Evolutionary conservation across 2,888 invertebrate species (phyloP), one percentile per base, ranked within the genome.

Genomic region (Kryphioiulus occultus): DNA sequence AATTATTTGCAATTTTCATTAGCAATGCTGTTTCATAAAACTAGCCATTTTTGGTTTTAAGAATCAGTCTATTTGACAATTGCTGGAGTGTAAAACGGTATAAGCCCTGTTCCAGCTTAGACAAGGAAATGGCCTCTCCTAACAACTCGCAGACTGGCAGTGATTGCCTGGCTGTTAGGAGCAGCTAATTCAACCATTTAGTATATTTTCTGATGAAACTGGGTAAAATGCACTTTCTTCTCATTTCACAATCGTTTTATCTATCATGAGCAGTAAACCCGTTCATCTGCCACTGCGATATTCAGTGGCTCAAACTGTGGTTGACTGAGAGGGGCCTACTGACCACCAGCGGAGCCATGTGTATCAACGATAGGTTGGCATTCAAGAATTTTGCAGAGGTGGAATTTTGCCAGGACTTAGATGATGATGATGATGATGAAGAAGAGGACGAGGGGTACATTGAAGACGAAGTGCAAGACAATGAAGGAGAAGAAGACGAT

Each of bases 281-380:
- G 4, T 85, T 85, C 22, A 22, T 42, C 22, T 85, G 85, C 19
- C 39, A 39, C 22, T 85, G 85, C 44, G 35, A 17, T n/a, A 42
- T 85, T 5, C 85, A 85, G 22, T 85, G 85, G 85, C 22, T 85
- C 17, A 85, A 85, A 17, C 19, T n/a, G 15, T 85, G 44, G 39
- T n/a, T 85, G 85, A 85, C 42, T 3, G 26, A 26, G 7, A 85
- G n/a, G 42, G 30, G 26, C 1, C 22, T 42, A 3, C 22, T 85
- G 44, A 42, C 12, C 5, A 17, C 44, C n/a, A 85, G 85, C 22
- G 85, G 85, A 7, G 85, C 85, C n/a, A 4, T 19, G 17, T 85
- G 85, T 22, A 26, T 30, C 17, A n/a, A 42, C 44, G 59, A 59
- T 59, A n/a, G 3, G 59, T 42, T 42, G 15, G 22, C 15, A 19